Evolutionary conservation across 2,888 invertebrate species (phyloP), one percentile per base, ranked within the genome.

Genomic region (Perizoma affinitatum): DNA sequence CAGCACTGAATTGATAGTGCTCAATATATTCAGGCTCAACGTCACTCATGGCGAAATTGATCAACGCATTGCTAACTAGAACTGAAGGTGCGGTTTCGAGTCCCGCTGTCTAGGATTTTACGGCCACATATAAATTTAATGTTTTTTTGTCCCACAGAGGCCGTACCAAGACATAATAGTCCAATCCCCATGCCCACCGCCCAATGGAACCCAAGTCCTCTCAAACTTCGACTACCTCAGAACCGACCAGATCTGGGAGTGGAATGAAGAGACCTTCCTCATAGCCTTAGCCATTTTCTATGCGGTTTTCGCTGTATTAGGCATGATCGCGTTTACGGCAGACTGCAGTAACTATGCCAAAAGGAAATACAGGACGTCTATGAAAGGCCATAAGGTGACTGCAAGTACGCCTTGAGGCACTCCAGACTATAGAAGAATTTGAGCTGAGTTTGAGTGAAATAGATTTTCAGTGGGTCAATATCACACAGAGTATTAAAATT

Each of bases 111-210:
- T 38, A 38, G 38, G 22, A 22, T 22, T 38, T 38, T 38, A 3
- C n/a, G n/a, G n/a, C 0, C 5, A 38, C 7, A 38, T 38, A 1
- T 6, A 38, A 38, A 38, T 38, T 6, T n/a, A 42, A 42, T 42
- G 4, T 42, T 42, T 42, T 8, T 42, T 76, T 80, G 67, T 62
- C 5, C 71, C 68, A 46, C 94, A 98, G 94, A 95, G 97, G 65
- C 96, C 97, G 74, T 95, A 96, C 75, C 96, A 96, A 85, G 97
- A 97, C 78, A 97, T 97, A 67, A 97, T 98, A 76, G 96, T 97
- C 36, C 96, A 97, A 80, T 94, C 96, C 44, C 94, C 96, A 10
- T 97, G 97, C 78, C 96, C 96, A 5, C 94, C 95, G 4, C 96
- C 96, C 0, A 96, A 97, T 79, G 97, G 97, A 43, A 95, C 95